Percentiles rank a stretch among this genome's conserved stretches.
These are phyloP conservation scores for Galemys pyrenaicus DNA, from an alignment of 2,113 vertebrate genomes.

Conservation along the genomic window DNA sequence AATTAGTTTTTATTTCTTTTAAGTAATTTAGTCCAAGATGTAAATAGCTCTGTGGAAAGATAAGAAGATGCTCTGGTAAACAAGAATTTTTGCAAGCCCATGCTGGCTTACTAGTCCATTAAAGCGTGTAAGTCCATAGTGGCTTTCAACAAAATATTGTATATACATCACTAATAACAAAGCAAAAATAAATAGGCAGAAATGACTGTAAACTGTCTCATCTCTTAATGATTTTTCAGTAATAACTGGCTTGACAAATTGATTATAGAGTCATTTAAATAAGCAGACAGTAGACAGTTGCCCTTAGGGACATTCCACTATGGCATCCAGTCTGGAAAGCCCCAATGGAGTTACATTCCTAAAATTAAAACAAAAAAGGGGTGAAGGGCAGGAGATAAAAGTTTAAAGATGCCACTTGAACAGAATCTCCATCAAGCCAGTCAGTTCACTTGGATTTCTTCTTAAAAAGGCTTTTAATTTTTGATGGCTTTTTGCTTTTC, in stretches of 20 bases:
- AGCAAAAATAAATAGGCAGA: conserved; percentile 89
- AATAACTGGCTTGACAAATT: conserved; percentile 83
- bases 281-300: conserved; percentile 84
- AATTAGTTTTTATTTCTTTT: conserved; percentile 91
- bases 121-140: conserved; percentile 88
- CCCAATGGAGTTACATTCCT: conserved; percentile 92
- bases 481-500: conserved; percentile 95
- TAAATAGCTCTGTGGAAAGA: conserved; percentile 90
- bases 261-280: conserved; percentile 87
- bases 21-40: conserved; percentile 88
- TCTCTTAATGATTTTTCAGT: conserved; percentile 84
- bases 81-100: conserved; percentile 88
- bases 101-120: conserved; percentile 88
- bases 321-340: conserved; percentile 86
- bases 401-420: conserved; percentile 74
- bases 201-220: conserved; percentile 88
- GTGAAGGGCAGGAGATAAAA: conserved; percentile 73
- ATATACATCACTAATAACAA: conserved; percentile 81
- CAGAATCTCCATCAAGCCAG: conserved; percentile 67
- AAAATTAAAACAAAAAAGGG: conserved; percentile 79
- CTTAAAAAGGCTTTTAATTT: conserved; percentile 98
- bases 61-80: conserved; percentile 91
- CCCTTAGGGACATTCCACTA: conserved; percentile 87
- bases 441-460: conserved; percentile 91
- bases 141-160: conserved; percentile 84